Base-by-base conservation (phyloP, 1,140 invertebrate species). In the Leptonema lineaticorne region DNA sequence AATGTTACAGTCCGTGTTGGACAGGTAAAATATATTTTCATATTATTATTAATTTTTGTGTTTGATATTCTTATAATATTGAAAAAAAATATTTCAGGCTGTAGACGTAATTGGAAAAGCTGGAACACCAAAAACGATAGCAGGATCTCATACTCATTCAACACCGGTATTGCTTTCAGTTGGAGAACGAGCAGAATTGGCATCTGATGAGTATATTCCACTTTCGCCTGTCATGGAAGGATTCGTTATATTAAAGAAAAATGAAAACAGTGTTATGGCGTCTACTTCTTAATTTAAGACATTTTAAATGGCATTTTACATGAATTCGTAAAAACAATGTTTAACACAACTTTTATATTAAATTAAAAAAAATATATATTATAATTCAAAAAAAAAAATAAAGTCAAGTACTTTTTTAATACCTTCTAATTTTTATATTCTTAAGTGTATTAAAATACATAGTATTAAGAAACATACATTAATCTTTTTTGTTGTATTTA, bases 51-150 rank as follows among this genome's bases (percentile, higher is more conserved):
- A 11, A 16, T 2, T 41, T 33, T 33, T 59, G 24, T 33, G 50
- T 66, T 37, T 27, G 7, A n/a, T 67, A 22, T 62, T 22, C 50
- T 22, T 37, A 29, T 68, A n/a, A 46, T 59, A 45, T 56, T 53
- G 2, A 28, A 63, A 20, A 46, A 5, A n/a, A 11, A 22, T 63
- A 71, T 71, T 80, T 20, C 81, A 94, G 88, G 97, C 97, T 56
- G 96, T 99, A 0, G 97, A 99, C 85, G 95, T 98, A 5, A 98
- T 99, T 20, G 98, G 97, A 5, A 98, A 99, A 83, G 98, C 98
- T 6, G 98, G 98, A 30, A 98, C 98, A 76, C 98, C 97, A 0
- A 99, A 99, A 83, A 99, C 97, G 0, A 99, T 99, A 58, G 99
- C 98, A 20, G 98, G 98, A 22, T 99, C 99, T 76, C 98, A 99